Base-by-base conservation (phyloP, 2,797 vertebrate genomes). In the Labroides dimidiatus region DNA sequence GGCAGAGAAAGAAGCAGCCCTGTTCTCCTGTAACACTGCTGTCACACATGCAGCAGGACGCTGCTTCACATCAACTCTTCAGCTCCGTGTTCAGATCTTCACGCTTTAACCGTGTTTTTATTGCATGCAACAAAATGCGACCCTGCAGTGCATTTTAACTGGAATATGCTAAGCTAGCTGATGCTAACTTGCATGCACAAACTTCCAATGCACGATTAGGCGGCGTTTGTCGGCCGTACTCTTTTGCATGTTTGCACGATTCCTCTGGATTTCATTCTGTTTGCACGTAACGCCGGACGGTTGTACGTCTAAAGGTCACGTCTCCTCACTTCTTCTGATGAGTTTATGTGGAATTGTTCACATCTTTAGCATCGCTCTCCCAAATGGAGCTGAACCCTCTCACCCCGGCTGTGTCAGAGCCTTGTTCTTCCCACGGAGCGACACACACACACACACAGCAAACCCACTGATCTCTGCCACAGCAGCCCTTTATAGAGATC, bases 371-470 rank as follows among this genome's bases (percentile, higher is more conserved):
- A 72, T 80, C 72, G 80, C 80, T 78, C 75, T 77, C 81, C 81
- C 69, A 65, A 84, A 78, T 60, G 60, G 71, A 75, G 48, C 72
- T 69, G 76, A 82, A 85, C 84, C 57, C 65, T 53, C 10, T 79
- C 72, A 80, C 73, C 82, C 81, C 45, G 13, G 56, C 85, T 83
- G 84, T 81, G 84, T 81, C 53, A 42, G 65, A 10, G 81, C 80
- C 80, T 81, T 83, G 84, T 87, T 89, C 90, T 73, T 80, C 87
- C 87, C 87, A 85, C 84, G 56, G 78, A 86, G 86, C 69, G n/a
- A 69, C 84, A 64, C 84, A 78, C 57, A 80, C n/a, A 69, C 84
- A 64, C 84, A 78, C 57, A 80, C 65, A 82, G 66, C 37, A 44
- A 73, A 56, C 81, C 84, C 81, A 84, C 81, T 80, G 82, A 86